These are phyloP conservation scores for Orthonychiurus folsomi DNA, from an alignment of 2,888 invertebrate species.

Conservation along the genomic window DNA sequence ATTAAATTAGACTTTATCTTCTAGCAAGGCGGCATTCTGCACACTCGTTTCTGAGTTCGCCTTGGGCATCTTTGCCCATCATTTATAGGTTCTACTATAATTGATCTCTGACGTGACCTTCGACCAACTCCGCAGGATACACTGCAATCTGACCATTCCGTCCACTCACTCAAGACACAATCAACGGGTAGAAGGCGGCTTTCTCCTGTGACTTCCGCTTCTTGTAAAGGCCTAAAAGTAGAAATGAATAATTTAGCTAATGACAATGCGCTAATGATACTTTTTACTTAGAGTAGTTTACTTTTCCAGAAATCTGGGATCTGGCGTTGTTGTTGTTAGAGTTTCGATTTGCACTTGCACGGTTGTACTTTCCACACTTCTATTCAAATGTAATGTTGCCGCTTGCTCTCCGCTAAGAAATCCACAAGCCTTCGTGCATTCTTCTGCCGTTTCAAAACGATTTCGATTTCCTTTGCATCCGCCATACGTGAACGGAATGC, in stretches of 20 bases:
- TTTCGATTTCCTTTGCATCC: conserved; percentile 53
- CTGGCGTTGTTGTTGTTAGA: background rate
- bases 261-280: no score
- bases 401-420: conserved; percentile 22
- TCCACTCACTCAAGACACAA: conserved; percentile 73
- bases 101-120: conserved; percentile 57
- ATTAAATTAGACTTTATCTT: background rate
- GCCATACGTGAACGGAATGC: conserved; percentile 50
- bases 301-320: no score
- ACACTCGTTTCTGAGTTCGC: conserved; percentile 25
- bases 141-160: conserved; percentile 85
- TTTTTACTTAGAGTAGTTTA: no score
- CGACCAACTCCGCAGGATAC: conserved; percentile 76
- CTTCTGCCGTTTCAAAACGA: conserved; percentile 45
- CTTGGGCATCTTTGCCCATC: conserved; percentile 32
- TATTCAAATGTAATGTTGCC: no score
- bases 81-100: conserved; percentile 22
- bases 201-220: no score
- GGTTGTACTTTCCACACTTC: no score
- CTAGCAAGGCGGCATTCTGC: conserved; percentile 12
- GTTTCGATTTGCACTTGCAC: no score
- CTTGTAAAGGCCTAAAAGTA: no score
- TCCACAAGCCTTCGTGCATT: conserved; percentile 42
- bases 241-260: no score
- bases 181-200: conserved; percentile 3